Evolutionary conservation across 2,113 vertebrate genomes (phyloP), one percentile per base, ranked within the genome.

Genomic region (Sphaerodactylus townsendi): DNA sequence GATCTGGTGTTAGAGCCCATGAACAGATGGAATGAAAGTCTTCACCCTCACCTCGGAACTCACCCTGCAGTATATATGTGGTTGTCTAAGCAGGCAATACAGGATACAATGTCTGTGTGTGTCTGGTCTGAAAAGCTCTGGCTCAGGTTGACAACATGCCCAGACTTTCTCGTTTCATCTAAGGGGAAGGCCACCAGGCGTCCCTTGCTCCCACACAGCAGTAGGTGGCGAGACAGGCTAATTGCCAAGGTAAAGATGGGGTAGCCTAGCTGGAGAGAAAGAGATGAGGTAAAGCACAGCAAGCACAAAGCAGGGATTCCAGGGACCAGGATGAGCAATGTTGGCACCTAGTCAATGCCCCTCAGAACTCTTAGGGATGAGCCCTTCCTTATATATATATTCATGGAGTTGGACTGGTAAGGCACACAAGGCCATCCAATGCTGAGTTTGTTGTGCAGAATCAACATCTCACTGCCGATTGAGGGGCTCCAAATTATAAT

Each of bases 161-260:
- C n/a, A 74, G 62, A 87, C 44, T 84, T 75, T 85, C 72, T 3
- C 0, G 70, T 86, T 70, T 92, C 74, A 10, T 83, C 89, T 1
- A 2, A 79, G 59, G 85, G 85, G 89, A 91, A 92, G 68, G 85
- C 79, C 50, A 87, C 76, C 33, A 33, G 41, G 46, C 65, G 82
- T 5, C 87, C 84, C 39, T 87, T 90, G 82, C 90, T 87, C n/a
- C 92, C 92, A 59, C 92, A 93, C 19, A 91, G 87, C 81, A 93
- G 72, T 10, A 92, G 87, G 10, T 90, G 89, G 6, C 90, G 88
- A 68, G 86, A 41, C 66, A 88, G 73, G 73, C 86, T 90, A 37
- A 91, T 91, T 23, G 90, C 89, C 77, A 93, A 81, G 73, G 87
- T 90, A 46, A 90, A 93, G 76, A 93, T 76, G 2, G 92, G 83